These are phyloP conservation scores for Rutpela maculata DNA, from an alignment of 2,888 invertebrate species.

Conservation along the genomic window DNA sequence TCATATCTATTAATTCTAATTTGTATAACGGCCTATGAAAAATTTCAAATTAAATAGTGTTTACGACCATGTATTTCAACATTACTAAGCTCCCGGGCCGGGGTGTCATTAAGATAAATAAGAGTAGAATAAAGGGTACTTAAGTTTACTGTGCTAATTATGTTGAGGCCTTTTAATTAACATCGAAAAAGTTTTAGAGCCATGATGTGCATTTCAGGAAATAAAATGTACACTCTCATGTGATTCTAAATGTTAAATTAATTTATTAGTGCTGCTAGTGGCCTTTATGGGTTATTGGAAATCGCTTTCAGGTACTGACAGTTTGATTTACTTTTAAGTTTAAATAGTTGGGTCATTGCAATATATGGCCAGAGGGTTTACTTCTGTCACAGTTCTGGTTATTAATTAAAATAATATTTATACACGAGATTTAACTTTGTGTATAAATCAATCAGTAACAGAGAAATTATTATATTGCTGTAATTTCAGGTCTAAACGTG, in stretches of 20 bases:
- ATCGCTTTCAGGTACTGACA: not conserved
- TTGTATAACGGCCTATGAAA: not conserved
- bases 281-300: not conserved
- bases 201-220: constrained; percentile 9
- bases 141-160: constrained; percentile 34
- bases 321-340: constrained; percentile 18
- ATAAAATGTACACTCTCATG: constrained; percentile 21
- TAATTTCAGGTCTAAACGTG: no score
- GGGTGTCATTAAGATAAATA: constrained; percentile 21
- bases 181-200: constrained; percentile 30
- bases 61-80: constrained; percentile 9
- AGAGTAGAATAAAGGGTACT: constrained; percentile 31
- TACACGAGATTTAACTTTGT: not conserved
- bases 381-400: not conserved
- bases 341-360: not conserved
- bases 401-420: constrained; percentile 8
- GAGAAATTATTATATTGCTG: no score
- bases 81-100: not conserved
- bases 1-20: not conserved
- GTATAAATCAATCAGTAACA: not conserved
- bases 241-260: constrained; percentile 29
- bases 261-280: constrained; percentile 18
- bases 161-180: constrained; percentile 23
- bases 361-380: constrained; percentile 18
- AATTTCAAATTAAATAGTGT: not conserved